Conservation (phyloP, 2,797 vertebrate species). For the Sebastes alutus region DNA sequence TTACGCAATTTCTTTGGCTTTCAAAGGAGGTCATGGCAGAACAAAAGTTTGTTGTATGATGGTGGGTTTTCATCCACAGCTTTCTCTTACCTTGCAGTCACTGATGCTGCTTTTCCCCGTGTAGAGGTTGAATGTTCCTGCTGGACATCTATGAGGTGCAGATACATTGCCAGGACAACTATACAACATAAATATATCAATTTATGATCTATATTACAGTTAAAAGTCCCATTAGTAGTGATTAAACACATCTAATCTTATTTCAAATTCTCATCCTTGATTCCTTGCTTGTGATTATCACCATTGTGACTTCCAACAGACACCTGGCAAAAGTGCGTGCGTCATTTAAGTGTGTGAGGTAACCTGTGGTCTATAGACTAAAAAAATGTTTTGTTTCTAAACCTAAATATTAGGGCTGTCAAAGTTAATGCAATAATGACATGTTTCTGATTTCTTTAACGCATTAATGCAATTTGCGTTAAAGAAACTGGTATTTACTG, state of each 20-base stretch:
- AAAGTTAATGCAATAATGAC: too few relatives aligned
- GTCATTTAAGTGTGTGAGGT: background rate
- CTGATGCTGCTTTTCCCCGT: constrained; percentile 72
- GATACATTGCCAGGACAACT: constrained; percentile 83
- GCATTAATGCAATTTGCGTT: too few relatives aligned
- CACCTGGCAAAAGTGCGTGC: background rate
- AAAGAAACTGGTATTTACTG: too few relatives aligned
- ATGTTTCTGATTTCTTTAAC: too few relatives aligned
- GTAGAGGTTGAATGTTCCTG: constrained; percentile 82
- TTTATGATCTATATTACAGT: background rate
- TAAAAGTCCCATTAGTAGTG: background rate
- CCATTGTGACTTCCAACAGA: background rate
- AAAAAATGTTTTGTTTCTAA: background rate
- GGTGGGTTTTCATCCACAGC: background rate
- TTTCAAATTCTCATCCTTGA: background rate
- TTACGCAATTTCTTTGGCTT: background rate
- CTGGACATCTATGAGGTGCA: constrained; percentile 81
- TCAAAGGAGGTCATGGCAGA: background rate
- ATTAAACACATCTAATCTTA: background rate
- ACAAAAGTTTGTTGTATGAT: background rate
- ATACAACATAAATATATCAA: background rate
- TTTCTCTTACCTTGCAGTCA: constrained; percentile 84
- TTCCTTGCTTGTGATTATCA: rapidly evolving
- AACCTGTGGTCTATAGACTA: background rate
- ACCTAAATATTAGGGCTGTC: too few relatives aligned